phyloP scores from a whole-genome alignment of 2,797 vertebrate species.

The Brachyalestes nurse region DNA sequence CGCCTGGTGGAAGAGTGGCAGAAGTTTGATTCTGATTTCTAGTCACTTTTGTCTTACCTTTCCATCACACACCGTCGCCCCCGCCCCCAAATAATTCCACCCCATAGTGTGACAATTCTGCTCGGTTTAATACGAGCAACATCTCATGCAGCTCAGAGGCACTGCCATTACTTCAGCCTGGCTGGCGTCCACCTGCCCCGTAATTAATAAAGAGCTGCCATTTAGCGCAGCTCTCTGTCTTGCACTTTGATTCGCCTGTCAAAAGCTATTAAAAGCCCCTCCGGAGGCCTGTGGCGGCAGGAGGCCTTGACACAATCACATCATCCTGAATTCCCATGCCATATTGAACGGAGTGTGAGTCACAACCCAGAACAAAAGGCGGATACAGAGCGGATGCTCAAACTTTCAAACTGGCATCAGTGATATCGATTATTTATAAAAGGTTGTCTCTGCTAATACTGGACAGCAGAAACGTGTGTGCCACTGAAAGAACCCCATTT shows the following conservation, averaged over 20 bases:
- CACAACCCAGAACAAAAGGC: conserved; percentile 49
- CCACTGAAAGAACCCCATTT: neutral
- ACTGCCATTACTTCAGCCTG: conserved; percentile 66
- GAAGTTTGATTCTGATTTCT: neutral
- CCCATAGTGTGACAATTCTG: conserved; percentile 56
- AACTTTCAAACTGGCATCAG: conserved; percentile 7
- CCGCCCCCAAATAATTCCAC: conserved; percentile 10
- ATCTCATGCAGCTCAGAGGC: conserved; percentile 62
- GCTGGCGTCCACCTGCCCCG: conserved; percentile 73
- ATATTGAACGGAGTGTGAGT: conserved; percentile 65
- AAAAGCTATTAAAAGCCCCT: conserved; percentile 70
- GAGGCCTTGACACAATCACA: conserved; percentile 63
- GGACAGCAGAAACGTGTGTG: neutral
- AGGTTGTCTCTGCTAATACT: conserved; percentile 9
- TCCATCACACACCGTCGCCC: too few species aligned
- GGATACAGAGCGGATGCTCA: conserved; percentile 25
- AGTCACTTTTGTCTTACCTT: neutral
- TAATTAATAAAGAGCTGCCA: conserved; percentile 76
- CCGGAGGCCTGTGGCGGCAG: conserved; percentile 63
- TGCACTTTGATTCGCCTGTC: conserved; percentile 76
- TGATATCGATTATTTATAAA: conserved; percentile 27
- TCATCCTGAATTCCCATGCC: conserved; percentile 66
- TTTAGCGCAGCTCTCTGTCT: conserved; percentile 73
- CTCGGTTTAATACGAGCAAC: conserved; percentile 73
- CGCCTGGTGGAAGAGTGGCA: neutral